These are phyloP conservation scores for Montipora capitata DNA, from an alignment of 92 coral and sea anemone genomes.

Conservation along the genomic window DNA sequence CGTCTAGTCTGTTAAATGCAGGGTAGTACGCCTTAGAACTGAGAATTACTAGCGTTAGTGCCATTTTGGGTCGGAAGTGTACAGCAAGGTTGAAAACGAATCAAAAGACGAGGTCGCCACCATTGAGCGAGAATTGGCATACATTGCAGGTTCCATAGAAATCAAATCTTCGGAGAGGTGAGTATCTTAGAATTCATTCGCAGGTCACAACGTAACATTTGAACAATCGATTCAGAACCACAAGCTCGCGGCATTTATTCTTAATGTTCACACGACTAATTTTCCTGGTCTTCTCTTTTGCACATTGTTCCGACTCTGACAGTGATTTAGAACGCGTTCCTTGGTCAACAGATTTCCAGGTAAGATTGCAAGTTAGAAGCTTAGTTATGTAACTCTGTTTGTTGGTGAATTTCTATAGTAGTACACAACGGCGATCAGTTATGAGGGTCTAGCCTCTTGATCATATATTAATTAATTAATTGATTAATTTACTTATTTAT, in stretches of 20 bases:
- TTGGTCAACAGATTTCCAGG: slow-evolving; percentile 7
- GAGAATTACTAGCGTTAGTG: too few relatives aligned
- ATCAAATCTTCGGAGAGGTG: slow-evolving; percentile 4
- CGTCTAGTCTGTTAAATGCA: too few relatives aligned
- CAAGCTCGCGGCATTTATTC: background rate
- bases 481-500: background rate
- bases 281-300: too few relatives aligned
- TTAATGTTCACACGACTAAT: background rate
- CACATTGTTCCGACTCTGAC: too few relatives aligned
- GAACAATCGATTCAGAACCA: slow-evolving; percentile 1
- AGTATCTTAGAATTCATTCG: slow-evolving; percentile 19
- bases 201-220: slow-evolving; percentile 8
- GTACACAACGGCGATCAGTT: background rate
- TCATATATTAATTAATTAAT: background rate
- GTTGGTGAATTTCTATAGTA: too few relatives aligned
- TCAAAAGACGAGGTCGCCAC: too few relatives aligned
- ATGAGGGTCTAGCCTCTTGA: background rate
- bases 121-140: background rate
- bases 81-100: too few relatives aligned
- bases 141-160: background rate
- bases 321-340: slow-evolving; percentile 1
- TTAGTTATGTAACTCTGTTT: too few relatives aligned
- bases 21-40: too few relatives aligned
- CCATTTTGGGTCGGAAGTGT: too few relatives aligned
- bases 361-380: background rate